Evolutionary conservation across 2,888 invertebrate genomes (phyloP), one percentile per base, ranked within the genome.

Genomic region (Agriopis aurantiaria): DNA sequence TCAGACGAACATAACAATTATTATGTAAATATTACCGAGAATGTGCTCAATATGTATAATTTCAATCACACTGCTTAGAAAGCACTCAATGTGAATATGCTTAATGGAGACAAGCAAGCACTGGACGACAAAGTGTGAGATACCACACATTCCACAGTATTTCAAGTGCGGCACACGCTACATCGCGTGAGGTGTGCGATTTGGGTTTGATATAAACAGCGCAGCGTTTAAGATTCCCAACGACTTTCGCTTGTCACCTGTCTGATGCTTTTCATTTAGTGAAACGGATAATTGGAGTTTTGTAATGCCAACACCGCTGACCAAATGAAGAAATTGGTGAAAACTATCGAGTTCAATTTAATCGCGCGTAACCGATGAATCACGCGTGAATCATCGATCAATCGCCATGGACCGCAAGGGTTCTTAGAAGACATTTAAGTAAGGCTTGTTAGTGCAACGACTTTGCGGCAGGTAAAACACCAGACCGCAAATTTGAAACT

Each of bases 221-320:
- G 71, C 79, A 81, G 75, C 76, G 71, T 66, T 72, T 73, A 79
- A 78, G 81, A 84, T 84, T 83, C 83, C 79, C 80, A 77, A 76
- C 79, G 73, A 88, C 90, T 90, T 89, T 90, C 90, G 84, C 88
- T 86, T 84, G 84, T 85, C 86, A 85, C 73, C 77, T 75, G 68
- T 67, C 74, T 77, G 75, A 75, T 76, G 78, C 79, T 83, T 83
- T 78, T 80, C 71, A 80, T 75, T 79, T 76, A 73, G 69, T 64
- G 70, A 76, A 82, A 71, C 77, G 71, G 74, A 78, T 82, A 82
- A 86, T 83, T 82, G 80, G 68, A 75, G 69, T 75, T 78, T 76
- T 72, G 74, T 75, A 65, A 68, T 73, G 76, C 76, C n/a, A 43
- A 58, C 52, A 46, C 60, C 12, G 56, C 75, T 74, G 74, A 74